Evolutionary conservation across 2,888 invertebrate species (phyloP).

Genomic region (Calliphora vomitoria): DNA sequence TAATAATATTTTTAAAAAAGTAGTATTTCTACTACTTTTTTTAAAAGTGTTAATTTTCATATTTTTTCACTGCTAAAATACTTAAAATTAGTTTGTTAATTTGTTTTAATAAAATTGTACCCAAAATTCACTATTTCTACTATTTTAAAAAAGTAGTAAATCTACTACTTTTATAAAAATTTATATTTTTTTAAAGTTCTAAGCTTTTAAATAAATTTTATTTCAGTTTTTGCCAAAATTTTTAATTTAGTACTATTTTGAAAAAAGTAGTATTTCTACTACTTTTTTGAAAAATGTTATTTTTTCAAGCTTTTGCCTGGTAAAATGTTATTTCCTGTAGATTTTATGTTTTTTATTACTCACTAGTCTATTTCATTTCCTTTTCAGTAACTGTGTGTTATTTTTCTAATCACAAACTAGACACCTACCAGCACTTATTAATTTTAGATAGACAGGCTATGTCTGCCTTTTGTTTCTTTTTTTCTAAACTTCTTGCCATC

Average conservation of each 20-base stretch:
- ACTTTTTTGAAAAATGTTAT: no score
- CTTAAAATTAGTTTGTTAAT: background rate
- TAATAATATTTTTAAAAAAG: background rate
- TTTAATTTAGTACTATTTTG: no score
- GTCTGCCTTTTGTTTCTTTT: no score
- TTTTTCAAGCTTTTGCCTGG: no score
- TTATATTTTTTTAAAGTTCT: background rate
- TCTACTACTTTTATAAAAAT: background rate
- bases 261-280: no score
- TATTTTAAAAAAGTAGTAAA: background rate
- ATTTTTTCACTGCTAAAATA: background rate
- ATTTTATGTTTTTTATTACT: background rate
- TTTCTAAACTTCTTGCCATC: background rate
- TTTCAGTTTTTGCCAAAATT: no score
- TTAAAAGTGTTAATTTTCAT: background rate
- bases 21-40: background rate
- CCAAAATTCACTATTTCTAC: background rate
- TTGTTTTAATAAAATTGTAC: background rate
- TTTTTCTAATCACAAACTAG: background rate
- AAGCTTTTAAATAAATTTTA: no score
- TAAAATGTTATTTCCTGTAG: no score
- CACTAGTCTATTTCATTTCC: slow-evolving; percentile 51
- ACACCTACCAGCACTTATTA: no score
- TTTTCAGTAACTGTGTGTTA: background rate
- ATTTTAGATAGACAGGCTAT: no score